These are phyloP conservation scores for Aporophyla lueneburgensis DNA, from an alignment of 2,888 invertebrate species.

Conservation along the genomic window DNA sequence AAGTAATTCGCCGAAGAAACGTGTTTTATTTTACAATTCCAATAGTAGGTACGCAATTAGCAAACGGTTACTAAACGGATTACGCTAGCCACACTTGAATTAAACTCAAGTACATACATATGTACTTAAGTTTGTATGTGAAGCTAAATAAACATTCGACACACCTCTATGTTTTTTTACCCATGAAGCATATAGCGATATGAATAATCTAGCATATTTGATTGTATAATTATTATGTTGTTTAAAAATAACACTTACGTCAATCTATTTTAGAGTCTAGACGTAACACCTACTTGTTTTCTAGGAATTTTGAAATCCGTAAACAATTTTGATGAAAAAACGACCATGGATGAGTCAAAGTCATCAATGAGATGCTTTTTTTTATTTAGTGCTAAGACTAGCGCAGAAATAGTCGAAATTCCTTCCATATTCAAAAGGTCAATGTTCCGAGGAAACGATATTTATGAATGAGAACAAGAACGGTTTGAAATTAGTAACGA, in stretches of 20 bases:
- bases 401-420: constrained; percentile 10
- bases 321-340: constrained; percentile 32
- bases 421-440: constrained; percentile 13
- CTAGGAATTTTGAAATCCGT: constrained; percentile 28
- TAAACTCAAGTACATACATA: constrained; percentile 28
- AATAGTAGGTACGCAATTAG: constrained; percentile 26
- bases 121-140: constrained; percentile 9
- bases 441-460: constrained; percentile 6
- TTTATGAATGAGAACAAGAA: background rate
- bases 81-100: constrained; percentile 46
- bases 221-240: constrained; percentile 14
- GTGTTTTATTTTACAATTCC: constrained; percentile 38
- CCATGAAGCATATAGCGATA: constrained; percentile 11
- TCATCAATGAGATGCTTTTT: background rate
- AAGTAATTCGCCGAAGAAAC: constrained; percentile 25
- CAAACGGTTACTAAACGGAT: constrained; percentile 55
- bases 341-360: constrained; percentile 30
- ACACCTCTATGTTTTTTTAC: constrained; percentile 33
- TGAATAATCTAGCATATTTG: constrained; percentile 33
- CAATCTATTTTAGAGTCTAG: constrained; percentile 13
- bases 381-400: background rate
- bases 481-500: constrained; percentile 2
- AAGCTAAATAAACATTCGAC: constrained; percentile 36
- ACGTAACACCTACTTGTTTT: constrained; percentile 42
- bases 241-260: constrained; percentile 38